Evolutionary conservation across 2,797 vertebrate species (phyloP).

Genomic region (Phataginus tetradactyla): DNA sequence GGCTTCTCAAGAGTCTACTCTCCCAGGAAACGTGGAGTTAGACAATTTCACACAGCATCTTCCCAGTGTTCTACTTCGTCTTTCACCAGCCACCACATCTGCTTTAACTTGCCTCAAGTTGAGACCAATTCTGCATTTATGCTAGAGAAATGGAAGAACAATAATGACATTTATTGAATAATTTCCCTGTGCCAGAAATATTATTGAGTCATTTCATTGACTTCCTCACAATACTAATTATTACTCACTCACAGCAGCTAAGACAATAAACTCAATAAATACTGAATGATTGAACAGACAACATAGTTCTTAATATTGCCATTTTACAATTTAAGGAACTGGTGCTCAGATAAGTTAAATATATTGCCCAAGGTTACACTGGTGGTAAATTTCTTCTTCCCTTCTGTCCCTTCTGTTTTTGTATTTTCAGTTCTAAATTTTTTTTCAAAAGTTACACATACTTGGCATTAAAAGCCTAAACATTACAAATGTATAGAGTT

Average conservation of each 20-base stretch:
- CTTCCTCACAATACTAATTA: not conserved
- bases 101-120: not conserved
- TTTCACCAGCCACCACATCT: not conserved
- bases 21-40: not conserved
- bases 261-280: slow-evolving; percentile 3
- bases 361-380: not conserved
- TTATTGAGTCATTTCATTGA: slow-evolving; percentile 5
- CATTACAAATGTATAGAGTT: not conserved
- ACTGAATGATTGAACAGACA: not conserved
- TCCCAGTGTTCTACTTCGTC: not conserved
- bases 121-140: not conserved
- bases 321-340: slow-evolving; percentile 7
- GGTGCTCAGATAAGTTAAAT: not conserved
- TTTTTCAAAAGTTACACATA: not conserved
- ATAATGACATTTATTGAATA: not conserved
- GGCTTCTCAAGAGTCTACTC: not conserved
- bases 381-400: not conserved
- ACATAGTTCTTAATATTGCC: not conserved
- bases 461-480: not conserved
- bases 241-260: not conserved
- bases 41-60: not conserved
- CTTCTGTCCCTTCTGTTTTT: not conserved
- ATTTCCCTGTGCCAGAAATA: not conserved
- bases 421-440: not conserved
- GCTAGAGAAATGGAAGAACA: slow-evolving; percentile 13